phyloP scores from a whole-genome alignment of 2,797 vertebrate species.

The Sphenodon punctatus region DNA sequence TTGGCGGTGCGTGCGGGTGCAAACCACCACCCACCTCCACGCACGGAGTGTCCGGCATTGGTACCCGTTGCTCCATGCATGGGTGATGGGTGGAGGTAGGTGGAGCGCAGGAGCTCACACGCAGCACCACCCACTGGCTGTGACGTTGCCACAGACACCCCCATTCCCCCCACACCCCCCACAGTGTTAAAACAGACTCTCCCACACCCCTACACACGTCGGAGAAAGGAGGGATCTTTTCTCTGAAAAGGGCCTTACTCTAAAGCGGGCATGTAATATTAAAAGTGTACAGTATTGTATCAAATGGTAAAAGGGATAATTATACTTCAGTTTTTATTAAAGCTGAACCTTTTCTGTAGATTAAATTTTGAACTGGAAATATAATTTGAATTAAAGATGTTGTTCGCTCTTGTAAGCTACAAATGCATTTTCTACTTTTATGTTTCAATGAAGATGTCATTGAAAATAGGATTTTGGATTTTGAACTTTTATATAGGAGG shows the following conservation, averaged over 20 bases:
- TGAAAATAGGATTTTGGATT: not conserved
- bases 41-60: no score
- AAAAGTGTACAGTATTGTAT: not conserved
- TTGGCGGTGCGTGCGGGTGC: no score
- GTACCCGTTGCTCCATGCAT: no score
- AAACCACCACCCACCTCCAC: no score
- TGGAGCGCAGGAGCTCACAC: no score
- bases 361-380: not conserved
- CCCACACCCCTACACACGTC: no score
- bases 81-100: no score
- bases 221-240: no score
- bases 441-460: not conserved
- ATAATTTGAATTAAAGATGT: not conserved
- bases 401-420: not conserved
- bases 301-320: not conserved
- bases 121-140: no score
- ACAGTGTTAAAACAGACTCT: no score
- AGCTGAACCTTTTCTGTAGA: not conserved
- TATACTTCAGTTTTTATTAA: not conserved
- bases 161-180: no score
- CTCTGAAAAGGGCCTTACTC: not conserved
- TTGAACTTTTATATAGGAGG: not conserved
- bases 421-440: not conserved
- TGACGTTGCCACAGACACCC: no score
- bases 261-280: not conserved